Percentiles rank a stretch among this genome's conserved stretches.
phyloP scores from a whole-genome alignment of 2,888 invertebrate genomes.

The Aphrophora alni region DNA sequence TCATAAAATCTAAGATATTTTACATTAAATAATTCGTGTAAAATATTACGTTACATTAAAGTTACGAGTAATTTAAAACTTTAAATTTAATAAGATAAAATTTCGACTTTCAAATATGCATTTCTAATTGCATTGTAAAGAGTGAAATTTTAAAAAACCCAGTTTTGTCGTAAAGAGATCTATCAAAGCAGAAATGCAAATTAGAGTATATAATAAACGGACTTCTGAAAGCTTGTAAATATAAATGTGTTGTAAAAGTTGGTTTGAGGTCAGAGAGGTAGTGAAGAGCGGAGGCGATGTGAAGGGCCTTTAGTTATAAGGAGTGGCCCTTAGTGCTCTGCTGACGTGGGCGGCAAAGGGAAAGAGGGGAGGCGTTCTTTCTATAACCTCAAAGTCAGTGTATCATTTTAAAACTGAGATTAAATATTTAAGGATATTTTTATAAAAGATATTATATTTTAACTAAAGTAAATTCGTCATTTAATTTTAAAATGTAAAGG shows the following conservation, averaged over 20 bases:
- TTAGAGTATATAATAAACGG: neutral
- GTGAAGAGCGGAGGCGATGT: neutral
- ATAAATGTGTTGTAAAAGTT: neutral
- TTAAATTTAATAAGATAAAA: too few species aligned
- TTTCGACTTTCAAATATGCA: neutral
- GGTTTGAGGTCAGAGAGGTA: neutral
- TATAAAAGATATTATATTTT: too few species aligned
- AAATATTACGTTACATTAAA: too few species aligned
- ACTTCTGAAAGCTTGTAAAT: neutral
- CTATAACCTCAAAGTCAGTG: neutral
- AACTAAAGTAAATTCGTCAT: too few species aligned
- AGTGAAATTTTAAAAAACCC: neutral
- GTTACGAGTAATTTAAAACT: too few species aligned
- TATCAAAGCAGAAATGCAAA: neutral
- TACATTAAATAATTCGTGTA: too few species aligned
- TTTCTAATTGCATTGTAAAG: neutral
- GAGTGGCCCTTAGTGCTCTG: neutral
- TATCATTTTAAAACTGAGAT: too few species aligned
- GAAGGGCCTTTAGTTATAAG: slow-evolving; percentile 6
- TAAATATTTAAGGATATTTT: too few species aligned
- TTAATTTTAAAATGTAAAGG: too few species aligned
- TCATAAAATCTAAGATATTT: too few species aligned
- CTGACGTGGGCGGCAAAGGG: neutral
- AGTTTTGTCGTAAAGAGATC: neutral
- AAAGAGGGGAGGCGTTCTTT: neutral